A percentile compares a stretch with the other conserved stretches of the same genome.
These are phyloP conservation scores for Channallabes apus DNA, from an alignment of 2,797 vertebrate species.

Conservation along the genomic window DNA sequence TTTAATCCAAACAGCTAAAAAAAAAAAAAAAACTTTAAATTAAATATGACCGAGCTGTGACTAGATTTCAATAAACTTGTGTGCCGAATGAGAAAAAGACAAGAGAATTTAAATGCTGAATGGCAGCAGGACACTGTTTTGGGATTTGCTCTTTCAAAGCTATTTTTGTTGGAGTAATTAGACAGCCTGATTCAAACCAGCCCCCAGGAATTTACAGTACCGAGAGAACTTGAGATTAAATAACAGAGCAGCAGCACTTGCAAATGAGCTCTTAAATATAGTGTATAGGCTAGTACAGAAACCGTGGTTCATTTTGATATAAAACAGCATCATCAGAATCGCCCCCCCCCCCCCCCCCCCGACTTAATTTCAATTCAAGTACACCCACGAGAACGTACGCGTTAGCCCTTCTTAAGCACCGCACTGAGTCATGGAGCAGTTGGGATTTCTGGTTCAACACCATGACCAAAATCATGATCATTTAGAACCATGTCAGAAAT, in stretches of 20 bases:
- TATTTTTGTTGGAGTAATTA: constrained; percentile 61
- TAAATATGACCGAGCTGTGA: constrained; percentile 10
- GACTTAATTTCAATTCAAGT: neutral
- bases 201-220: constrained; percentile 47
- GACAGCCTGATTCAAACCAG: constrained; percentile 57
- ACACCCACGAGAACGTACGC: neutral
- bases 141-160: constrained; percentile 49
- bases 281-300: neutral
- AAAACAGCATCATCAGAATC: neutral
- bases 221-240: constrained; percentile 12
- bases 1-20: constrained; percentile 36
- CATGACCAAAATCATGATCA: neutral
- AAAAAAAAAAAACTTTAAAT: constrained; percentile 50
- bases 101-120: constrained; percentile 11
- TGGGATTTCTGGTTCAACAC: neutral
- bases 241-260: constrained; percentile 16
- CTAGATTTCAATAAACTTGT: constrained; percentile 47
- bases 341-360: too few species aligned
- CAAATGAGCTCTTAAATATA: constrained; percentile 17
- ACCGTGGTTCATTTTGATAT: neutral
- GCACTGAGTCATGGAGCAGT: neutral
- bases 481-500: neutral
- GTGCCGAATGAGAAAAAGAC: neutral
- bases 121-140: constrained; percentile 17
- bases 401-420: neutral